phyloP scores from a whole-genome alignment of 2,797 vertebrate genomes.

The Cottoperca gobio region DNA sequence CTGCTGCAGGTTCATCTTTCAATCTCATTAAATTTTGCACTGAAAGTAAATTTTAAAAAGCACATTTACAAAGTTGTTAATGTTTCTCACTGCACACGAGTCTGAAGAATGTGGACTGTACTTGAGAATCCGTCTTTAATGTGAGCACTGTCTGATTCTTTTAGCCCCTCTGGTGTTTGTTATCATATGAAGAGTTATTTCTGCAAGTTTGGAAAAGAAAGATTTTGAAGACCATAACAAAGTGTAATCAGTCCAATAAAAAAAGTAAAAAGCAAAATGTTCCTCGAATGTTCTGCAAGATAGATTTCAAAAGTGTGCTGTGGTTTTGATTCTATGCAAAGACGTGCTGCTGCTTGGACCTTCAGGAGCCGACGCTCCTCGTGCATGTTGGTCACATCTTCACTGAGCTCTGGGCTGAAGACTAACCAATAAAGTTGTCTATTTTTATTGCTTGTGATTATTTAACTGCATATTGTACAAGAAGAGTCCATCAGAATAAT shows the following conservation, averaged over 20 bases:
- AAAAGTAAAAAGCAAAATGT: slow-evolving; percentile 31
- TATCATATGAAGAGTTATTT: not conserved
- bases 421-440: slow-evolving; percentile 73
- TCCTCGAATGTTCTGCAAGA: slow-evolving; percentile 29
- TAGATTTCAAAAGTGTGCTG: slow-evolving; percentile 36
- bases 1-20: too few relatives aligned
- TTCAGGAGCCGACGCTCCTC: slow-evolving; percentile 54
- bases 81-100: too few relatives aligned
- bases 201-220: not conserved
- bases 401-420: slow-evolving; percentile 50
- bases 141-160: slow-evolving; percentile 7
- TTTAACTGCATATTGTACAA: slow-evolving; percentile 10
- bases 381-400: slow-evolving; percentile 71
- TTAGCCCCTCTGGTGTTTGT: not conserved
- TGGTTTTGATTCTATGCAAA: slow-evolving; percentile 65
- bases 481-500: not conserved
- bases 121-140: slow-evolving; percentile 26
- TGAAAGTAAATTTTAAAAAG: too few relatives aligned
- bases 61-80: too few relatives aligned
- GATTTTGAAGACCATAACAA: not conserved
- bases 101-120: too few relatives aligned
- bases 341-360: slow-evolving; percentile 40
- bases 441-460: slow-evolving; percentile 64
- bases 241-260: not conserved
- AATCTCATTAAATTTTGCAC: too few relatives aligned